A percentile compares a stretch with the other conserved stretches of the same genome.
phyloP scores from a whole-genome alignment of 2,797 vertebrate genomes.

The Chaunax sp. region DNA sequence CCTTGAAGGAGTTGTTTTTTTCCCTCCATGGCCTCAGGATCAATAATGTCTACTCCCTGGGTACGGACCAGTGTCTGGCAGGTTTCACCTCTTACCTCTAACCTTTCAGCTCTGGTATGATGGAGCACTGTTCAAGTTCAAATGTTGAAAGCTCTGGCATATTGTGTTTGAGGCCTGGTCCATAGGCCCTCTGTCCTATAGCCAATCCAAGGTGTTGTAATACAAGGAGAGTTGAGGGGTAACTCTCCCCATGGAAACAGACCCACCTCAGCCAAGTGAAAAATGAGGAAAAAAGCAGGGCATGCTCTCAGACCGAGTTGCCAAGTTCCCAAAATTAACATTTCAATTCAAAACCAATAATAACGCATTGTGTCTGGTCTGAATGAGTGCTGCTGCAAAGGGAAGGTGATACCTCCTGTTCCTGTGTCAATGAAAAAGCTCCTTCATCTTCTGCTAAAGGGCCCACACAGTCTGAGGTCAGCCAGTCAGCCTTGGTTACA shows the following conservation, averaged over 20 bases:
- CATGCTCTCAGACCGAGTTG: conserved; percentile 84
- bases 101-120: conserved; percentile 33
- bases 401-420: conserved; percentile 94
- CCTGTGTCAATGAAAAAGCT: conserved; percentile 94
- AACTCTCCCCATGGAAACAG: conserved; percentile 58
- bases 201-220: conserved; percentile 50
- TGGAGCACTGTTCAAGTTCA: conserved; percentile 28
- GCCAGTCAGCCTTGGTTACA: conserved; percentile 89
- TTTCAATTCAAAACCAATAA: conserved; percentile 99
- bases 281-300: conserved; percentile 91
- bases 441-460: conserved; percentile 89
- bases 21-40: conserved; percentile 54
- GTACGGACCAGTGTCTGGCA: conserved; percentile 41
- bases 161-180: conserved; percentile 3
- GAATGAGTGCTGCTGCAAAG: conserved; percentile 87
- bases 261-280: conserved; percentile 80
- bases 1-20: conserved; percentile 65
- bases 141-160: conserved; percentile 15
- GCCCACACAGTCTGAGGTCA: conserved; percentile 89
- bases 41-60: conserved; percentile 65
- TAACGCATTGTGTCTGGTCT: conserved; percentile 94
- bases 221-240: conserved; percentile 67
- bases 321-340: conserved; percentile 95
- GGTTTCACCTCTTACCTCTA: conserved; percentile 51
- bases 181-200: not conserved